Evolutionary conservation across 2,888 invertebrate genomes (phyloP), one percentile per base, ranked within the genome.

Genomic region (Drosophila merina): DNA sequence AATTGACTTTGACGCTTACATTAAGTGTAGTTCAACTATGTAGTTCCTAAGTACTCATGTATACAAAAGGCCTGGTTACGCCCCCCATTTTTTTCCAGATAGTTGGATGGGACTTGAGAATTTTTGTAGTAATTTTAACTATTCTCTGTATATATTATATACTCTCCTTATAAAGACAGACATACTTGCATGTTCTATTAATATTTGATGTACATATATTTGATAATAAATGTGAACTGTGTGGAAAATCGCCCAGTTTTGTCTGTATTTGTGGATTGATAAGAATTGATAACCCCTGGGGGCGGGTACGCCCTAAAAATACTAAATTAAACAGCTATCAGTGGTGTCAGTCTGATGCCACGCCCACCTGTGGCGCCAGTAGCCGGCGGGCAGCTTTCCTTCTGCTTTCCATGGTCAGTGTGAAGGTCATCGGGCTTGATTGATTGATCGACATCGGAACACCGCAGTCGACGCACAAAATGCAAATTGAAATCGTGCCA

Each of bases 351-450:
- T 20, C 50, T 36, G 14, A 26, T 12, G 57, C 72, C 82, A 83
- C 88, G 81, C 88, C 82, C 54, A 51, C 78, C 42, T 31, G 20
- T 77, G 86, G 88, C 86, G 80, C 87, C 81, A 74, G 49, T 26
- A 26, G 63, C 63, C 28, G 40, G 14, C 1, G 20, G 30, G 42
- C 49, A 25, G 25, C 4, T 25, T 45, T 50, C 38, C 64, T 36
- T 12, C 20, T 38, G 55, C 10, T 25, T 12, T 26, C 60, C 72
- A 67, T 50, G 74, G 62, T 47, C 74, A 73, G 28, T 72, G 69
- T 26, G 70, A 82, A 76, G 83, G 88, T 72, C 72, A 62, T 14
- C 51, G 33, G 12, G 69, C 20, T 51, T 74, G 78, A 75, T 76
- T 76, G 79, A 78, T 72, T 59, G 88, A 78, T 74, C 60, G 77